Percentiles rank a stretch among this genome's conserved stretches.
Conservation (phyloP, 2,888 invertebrate species). For the Sinodicranocentrus sp. region DNA sequence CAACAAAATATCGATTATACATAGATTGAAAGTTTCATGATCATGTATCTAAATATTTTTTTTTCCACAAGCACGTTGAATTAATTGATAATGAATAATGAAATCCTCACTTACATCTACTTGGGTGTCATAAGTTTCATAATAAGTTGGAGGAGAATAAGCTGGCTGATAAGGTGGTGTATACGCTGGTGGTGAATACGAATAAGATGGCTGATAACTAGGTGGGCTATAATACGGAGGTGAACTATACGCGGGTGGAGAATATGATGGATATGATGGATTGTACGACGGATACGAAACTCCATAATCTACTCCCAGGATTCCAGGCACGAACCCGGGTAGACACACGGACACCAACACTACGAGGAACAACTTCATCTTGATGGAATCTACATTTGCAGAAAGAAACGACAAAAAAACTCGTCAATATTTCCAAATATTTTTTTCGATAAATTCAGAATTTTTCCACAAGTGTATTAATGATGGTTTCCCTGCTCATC, state of each 20-base stretch:
- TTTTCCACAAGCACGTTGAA: not conserved
- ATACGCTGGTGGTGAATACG: conserved; percentile 44
- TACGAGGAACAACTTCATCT: conserved; percentile 71
- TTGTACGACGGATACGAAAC: conserved; percentile 44
- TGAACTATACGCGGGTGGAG: conserved; percentile 53
- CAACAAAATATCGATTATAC: too few relatives aligned
- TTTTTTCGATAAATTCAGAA: not conserved
- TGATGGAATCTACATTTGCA: conserved; percentile 61
- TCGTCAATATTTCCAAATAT: conserved; percentile 17
- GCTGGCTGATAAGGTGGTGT: conserved; percentile 52
- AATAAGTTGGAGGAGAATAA: conserved; percentile 70
- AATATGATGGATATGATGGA: conserved; percentile 10
- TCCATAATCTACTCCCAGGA: conserved; percentile 69
- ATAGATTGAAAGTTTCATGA: not conserved
- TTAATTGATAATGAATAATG: conserved; percentile 11
- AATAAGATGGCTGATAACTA: conserved; percentile 41
- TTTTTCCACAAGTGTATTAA: not conserved
- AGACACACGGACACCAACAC: conserved; percentile 73
- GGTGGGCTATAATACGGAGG: conserved; percentile 53
- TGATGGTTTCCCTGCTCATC: not conserved
- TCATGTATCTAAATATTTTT: not conserved
- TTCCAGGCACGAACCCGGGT: conserved; percentile 67
- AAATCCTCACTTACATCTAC: conserved; percentile 74
- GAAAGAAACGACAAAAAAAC: conserved; percentile 46
- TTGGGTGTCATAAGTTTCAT: conserved; percentile 73